Percentiles rank a stretch among this genome's conserved stretches.
Conservation (phyloP, 2,888 invertebrate species). For the Nemapogon koenigi region DNA sequence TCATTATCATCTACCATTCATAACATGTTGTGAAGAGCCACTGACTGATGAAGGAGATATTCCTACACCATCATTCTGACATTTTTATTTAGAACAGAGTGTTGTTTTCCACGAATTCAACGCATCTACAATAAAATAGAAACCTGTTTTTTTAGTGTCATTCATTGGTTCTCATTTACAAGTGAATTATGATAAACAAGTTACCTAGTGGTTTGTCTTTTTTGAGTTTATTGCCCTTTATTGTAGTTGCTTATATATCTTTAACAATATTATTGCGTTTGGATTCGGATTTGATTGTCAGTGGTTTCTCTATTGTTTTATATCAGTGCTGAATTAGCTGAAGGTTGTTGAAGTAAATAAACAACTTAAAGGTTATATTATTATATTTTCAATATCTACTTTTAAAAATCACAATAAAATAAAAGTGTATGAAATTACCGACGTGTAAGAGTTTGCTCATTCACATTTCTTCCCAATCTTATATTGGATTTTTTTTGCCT, state of each 20-base stretch:
- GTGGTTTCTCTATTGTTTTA: background rate
- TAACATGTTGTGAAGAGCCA: too few species aligned
- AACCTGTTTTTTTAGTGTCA: conserved; percentile 7
- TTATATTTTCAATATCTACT: background rate
- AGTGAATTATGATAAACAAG: conserved; percentile 7
- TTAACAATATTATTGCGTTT: background rate
- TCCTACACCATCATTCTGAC: conserved; percentile 5
- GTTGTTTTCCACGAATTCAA: conserved; percentile 7
- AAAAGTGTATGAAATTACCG: too few species aligned
- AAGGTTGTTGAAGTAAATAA: background rate
- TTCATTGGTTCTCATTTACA: conserved; percentile 6
- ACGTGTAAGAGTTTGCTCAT: too few species aligned
- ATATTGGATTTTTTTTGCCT: conserved; percentile 35
- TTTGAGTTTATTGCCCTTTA: conserved; percentile 8
- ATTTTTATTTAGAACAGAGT: conserved; percentile 5
- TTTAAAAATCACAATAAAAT: background rate
- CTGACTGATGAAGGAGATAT: too few species aligned
- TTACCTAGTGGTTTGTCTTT: conserved; percentile 4
- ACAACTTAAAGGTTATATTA: background rate
- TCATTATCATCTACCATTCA: too few species aligned
- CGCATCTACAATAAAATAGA: conserved; percentile 6
- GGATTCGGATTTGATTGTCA: background rate
- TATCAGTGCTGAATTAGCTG: background rate
- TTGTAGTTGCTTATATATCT: conserved; percentile 3
- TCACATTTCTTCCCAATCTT: conserved; percentile 17